These are phyloP conservation scores for Dipodomys spectabilis DNA, from an alignment of 2,113 vertebrate genomes.

Conservation along the genomic window DNA sequence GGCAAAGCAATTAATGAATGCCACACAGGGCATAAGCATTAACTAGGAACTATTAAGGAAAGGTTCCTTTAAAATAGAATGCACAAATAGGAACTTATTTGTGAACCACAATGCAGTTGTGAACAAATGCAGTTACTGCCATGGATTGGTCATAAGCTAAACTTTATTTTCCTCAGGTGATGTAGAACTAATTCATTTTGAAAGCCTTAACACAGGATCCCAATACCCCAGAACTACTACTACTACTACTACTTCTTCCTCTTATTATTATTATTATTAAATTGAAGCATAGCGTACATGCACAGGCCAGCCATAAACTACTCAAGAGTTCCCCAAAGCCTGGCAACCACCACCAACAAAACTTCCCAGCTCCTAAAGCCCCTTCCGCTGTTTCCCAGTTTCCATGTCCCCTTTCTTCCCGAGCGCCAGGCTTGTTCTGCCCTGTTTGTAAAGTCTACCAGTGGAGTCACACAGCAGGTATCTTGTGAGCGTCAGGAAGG, in stretches of 20 bases:
- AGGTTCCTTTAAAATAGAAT: slow-evolving; percentile 44
- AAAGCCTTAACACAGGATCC: neutral
- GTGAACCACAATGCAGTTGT: neutral
- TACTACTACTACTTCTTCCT: neutral
- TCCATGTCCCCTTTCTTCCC: neutral
- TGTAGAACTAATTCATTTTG: neutral
- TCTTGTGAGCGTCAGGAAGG: accelerated
- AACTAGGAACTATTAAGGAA: neutral
- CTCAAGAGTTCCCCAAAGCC: neutral
- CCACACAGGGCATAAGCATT: neutral
- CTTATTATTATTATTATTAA: neutral
- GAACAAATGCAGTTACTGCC: slow-evolving; percentile 15
- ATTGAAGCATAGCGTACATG: neutral
- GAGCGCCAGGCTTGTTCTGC: neutral
- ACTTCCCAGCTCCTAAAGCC: neutral
- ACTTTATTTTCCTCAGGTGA: neutral
- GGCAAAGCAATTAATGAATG: slow-evolving; percentile 32
- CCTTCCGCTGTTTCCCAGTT: neutral
- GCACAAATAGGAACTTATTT: slow-evolving; percentile 48
- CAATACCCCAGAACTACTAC: neutral
- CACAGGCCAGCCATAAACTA: neutral
- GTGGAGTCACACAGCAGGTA: neutral
- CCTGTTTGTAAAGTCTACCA: neutral
- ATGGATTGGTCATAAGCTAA: neutral
- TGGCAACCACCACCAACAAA: neutral